Conservation (phyloP, 1,140 invertebrate genomes). For the Drosophila yakuba region DNA sequence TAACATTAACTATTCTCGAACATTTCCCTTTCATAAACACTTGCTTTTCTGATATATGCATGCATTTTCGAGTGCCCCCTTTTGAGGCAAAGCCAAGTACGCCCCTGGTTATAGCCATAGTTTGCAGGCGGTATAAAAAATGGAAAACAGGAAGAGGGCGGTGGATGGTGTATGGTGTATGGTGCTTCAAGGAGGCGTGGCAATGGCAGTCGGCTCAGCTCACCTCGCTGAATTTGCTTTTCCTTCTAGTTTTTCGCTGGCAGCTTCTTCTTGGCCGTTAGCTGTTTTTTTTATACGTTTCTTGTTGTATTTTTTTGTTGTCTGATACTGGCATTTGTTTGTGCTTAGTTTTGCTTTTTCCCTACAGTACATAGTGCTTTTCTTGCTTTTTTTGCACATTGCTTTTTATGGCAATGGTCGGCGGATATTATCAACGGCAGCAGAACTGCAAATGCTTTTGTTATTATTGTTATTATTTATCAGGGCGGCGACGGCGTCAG, state of each 20-base stretch:
- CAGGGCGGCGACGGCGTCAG: conserved; percentile 54
- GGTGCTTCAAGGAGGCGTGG: conserved; percentile 40
- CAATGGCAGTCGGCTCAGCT: conserved; percentile 38
- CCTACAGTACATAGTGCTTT: background rate
- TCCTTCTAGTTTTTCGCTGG: conserved; percentile 21
- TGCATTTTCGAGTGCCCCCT: background rate
- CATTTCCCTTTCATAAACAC: background rate
- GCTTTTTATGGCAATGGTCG: conserved; percentile 61
- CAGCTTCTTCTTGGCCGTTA: conserved; percentile 10
- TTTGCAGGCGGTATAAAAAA: conserved; percentile 16
- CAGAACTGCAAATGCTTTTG: conserved; percentile 44
- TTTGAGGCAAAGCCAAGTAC: background rate
- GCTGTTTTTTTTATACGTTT: background rate
- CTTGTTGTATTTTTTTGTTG: conserved; percentile 5
- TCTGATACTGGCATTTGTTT: conserved; percentile 43
- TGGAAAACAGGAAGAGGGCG: conserved; percentile 18
- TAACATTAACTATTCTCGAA: background rate
- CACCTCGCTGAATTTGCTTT: conserved; percentile 6
- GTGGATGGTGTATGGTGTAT: background rate
- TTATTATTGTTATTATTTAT: conserved; percentile 71
- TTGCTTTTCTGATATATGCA: background rate
- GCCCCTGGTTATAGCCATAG: conserved; percentile 5
- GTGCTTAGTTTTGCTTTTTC: conserved; percentile 23
- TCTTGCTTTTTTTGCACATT: conserved; percentile 49
- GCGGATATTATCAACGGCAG: conserved; percentile 71